These are phyloP conservation scores for Mizuhopecten yessoensis DNA, from an alignment of 1,140 invertebrate species.

Conservation along the genomic window DNA sequence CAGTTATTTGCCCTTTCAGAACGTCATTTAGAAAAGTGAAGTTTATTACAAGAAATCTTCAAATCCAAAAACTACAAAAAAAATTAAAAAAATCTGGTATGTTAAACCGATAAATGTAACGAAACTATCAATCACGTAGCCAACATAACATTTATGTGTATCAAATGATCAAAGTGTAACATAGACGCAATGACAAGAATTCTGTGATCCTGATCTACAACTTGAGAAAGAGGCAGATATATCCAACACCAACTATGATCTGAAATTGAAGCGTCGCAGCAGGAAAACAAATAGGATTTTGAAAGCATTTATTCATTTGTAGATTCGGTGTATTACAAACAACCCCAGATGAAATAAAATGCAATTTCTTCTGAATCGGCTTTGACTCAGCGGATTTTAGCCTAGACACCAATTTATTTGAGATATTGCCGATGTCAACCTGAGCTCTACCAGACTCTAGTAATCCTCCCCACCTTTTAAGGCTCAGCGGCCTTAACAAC, in stretches of 20 bases:
- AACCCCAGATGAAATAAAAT: background rate
- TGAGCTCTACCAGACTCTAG: background rate
- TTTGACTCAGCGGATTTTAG: background rate
- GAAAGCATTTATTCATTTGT: background rate
- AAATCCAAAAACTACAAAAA: too few relatives aligned
- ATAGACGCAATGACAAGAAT: too few relatives aligned
- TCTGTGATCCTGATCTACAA: too few relatives aligned
- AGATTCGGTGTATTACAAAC: background rate
- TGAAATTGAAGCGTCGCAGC: background rate
- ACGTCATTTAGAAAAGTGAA: too few relatives aligned
- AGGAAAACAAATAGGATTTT: background rate
- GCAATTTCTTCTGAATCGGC: background rate
- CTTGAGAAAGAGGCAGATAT: too few relatives aligned
- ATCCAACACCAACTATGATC: background rate
- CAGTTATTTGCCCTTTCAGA: too few relatives aligned
- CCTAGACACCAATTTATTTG: background rate
- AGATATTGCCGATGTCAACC: background rate
- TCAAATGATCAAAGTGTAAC: too few relatives aligned
- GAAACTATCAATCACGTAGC: too few relatives aligned
- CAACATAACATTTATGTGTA: too few relatives aligned
- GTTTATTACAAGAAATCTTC: too few relatives aligned
- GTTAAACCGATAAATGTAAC: too few relatives aligned
- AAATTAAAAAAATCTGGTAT: too few relatives aligned
- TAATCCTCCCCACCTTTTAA: background rate
- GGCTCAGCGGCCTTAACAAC: background rate